Evolutionary conservation across 1,140 invertebrate species (phyloP).

Genomic region (Euura lappo): DNA sequence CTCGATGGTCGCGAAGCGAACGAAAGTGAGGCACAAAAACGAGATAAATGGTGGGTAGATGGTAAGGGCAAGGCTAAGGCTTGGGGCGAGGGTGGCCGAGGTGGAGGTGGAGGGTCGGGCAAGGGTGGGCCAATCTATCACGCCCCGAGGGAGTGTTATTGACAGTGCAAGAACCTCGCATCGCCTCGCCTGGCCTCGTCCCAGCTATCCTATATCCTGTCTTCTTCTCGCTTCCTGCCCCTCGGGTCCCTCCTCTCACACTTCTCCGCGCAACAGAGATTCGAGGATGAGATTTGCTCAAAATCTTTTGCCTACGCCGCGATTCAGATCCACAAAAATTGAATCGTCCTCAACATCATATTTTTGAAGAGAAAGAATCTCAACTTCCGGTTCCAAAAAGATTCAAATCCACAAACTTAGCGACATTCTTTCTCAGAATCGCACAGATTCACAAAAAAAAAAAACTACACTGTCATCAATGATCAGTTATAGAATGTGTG

Average conservation of each 20-base stretch:
- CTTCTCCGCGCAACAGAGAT: neutral
- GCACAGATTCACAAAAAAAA: too few relatives aligned
- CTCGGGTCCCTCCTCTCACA: conserved; percentile 8
- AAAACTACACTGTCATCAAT: too few relatives aligned
- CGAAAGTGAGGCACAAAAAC: conserved; percentile 54
- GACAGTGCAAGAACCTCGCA: conserved; percentile 54
- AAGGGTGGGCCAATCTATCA: conserved; percentile 55
- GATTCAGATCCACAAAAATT: neutral
- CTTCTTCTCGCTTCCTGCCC: conserved; percentile 12
- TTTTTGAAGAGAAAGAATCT: neutral
- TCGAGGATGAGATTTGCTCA: neutral
- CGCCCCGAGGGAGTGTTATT: conserved; percentile 52
- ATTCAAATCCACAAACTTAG: too few relatives aligned
- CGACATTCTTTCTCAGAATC: too few relatives aligned
- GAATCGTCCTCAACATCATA: too few relatives aligned
- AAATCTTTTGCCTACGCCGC: neutral
- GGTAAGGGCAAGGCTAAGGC: conserved; percentile 28
- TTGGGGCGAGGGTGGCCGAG: too few relatives aligned
- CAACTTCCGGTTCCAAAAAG: too few relatives aligned
- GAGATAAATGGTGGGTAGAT: conserved; percentile 58
- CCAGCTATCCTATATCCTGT: conserved; percentile 14
- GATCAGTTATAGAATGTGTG: too few relatives aligned
- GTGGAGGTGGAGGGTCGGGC: too few relatives aligned
- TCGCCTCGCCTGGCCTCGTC: conserved; percentile 31
- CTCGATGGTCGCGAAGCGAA: conserved; percentile 47